Evolutionary conservation across 2,888 invertebrate species (phyloP), one percentile per base, ranked within the genome.

Genomic region (Heliconius charithonia): DNA sequence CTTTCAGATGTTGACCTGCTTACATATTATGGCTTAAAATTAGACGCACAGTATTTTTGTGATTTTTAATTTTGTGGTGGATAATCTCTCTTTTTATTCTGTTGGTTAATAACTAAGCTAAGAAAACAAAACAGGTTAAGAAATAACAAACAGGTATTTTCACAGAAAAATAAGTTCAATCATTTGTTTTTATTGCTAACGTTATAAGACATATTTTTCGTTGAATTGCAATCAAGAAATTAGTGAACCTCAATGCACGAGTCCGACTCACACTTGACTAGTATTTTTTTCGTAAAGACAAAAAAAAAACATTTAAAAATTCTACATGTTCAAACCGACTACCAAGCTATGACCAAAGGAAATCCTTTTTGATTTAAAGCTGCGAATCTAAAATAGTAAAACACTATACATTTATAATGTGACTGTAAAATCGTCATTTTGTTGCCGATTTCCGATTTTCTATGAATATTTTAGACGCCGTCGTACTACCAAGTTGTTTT

Each of bases 391-490:
- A 59, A 22, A 74, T 4, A 27, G 63, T 25, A 41, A 69, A 76
- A 37, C 22, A 63, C 71, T 72, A 19, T 62, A 37, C 65, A 65
- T 72, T 71, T 56, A 69, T 69, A 71, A 63, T 51, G 56, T 65
- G n/a, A 25, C 72, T 51, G 37, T 51, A 72, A 63, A 65, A 45
- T 45, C 65, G 65, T 72, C 45, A 65, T 37, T 77, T 72, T 63
- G 65, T 71, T 71, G 51, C 71, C 41, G 69, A 77, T 45, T 71
- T 45, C 71, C 71, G 77, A 65, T 29, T 65, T 56, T n/a, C 45
- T 65, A 72, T 77, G 77, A 77, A 77, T 77, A 77, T 72, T 72
- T 77, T 56, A 77, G 51, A 63, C 65, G 51, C 9, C 22, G 32
- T 37, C 25, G 65, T 25, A 25, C 63, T 65, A n/a, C 16, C n/a